Evolutionary conservation across 2,797 vertebrate species (phyloP).

Genomic region (Psittacula echo): DNA sequence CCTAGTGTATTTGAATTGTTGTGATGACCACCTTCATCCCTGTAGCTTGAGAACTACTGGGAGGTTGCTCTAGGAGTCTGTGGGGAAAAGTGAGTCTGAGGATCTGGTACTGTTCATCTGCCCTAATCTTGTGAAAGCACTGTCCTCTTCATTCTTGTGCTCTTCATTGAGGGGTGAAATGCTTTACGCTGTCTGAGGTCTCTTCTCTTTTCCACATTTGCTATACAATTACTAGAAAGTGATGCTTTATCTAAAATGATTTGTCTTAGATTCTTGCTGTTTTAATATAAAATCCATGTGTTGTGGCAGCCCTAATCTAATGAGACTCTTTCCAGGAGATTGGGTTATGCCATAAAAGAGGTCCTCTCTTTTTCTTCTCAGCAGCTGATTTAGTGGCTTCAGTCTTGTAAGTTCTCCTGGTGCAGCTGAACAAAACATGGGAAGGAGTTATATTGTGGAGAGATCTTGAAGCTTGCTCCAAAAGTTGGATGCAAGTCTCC

Average conservation of each 20-base stretch:
- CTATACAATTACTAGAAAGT: neutral
- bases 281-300: neutral
- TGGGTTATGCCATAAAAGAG: neutral
- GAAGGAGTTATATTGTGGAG: neutral
- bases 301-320: neutral
- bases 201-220: neutral
- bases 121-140: neutral
- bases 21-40: neutral
- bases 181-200: neutral
- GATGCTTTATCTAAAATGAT: neutral
- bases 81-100: neutral
- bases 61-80: neutral
- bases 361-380: neutral
- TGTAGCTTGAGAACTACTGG: neutral
- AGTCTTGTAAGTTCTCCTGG: neutral
- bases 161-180: neutral
- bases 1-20: accelerated
- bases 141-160: neutral
- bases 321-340: neutral
- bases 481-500: neutral
- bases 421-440: neutral
- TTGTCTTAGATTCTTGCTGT: neutral
- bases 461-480: neutral
- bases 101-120: neutral
- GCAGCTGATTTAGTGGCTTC: neutral